These are phyloP conservation scores for Borostomias antarcticus DNA, from an alignment of 2,797 vertebrate species.

Conservation along the genomic window DNA sequence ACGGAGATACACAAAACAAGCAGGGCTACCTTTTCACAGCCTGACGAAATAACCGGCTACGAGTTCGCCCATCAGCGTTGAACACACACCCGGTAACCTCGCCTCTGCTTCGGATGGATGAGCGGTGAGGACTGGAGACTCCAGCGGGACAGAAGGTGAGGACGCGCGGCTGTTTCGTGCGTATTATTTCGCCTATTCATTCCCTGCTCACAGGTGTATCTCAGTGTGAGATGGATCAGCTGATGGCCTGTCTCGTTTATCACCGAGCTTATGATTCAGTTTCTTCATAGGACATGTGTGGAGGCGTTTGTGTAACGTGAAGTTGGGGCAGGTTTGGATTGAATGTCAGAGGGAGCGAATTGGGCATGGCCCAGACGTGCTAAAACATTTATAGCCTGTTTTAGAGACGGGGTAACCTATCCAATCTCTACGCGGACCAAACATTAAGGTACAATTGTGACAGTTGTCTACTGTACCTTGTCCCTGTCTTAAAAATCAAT, in stretches of 20 bases:
- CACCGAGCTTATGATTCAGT: background rate
- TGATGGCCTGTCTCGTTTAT: background rate
- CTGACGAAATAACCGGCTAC: conserved; percentile 17
- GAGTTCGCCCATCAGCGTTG: background rate
- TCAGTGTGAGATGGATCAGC: background rate
- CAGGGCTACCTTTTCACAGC: conserved; percentile 23
- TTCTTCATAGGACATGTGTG: background rate
- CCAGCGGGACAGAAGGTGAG: conserved; percentile 76
- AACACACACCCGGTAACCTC: conserved; percentile 8
- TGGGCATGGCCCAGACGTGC: conserved; percentile 21
- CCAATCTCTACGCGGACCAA: too few relatives aligned
- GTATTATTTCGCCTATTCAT: conserved; percentile 53
- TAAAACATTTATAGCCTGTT: conserved; percentile 46
- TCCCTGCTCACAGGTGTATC: conserved; percentile 52
- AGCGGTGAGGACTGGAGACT: conserved; percentile 62
- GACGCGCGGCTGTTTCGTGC: conserved; percentile 22
- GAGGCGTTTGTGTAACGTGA: background rate
- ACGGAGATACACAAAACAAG: conserved; percentile 15
- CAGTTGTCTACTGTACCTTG: too few relatives aligned
- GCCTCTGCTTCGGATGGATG: conserved; percentile 54
- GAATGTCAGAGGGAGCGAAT: background rate
- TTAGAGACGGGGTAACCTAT: too few relatives aligned
- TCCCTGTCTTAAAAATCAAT: too few relatives aligned
- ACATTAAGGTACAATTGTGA: too few relatives aligned
- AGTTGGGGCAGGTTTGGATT: background rate